These are phyloP conservation scores for Aphaenogaster ashmeadi DNA, from an alignment of 1,140 invertebrate genomes.

Conservation along the genomic window DNA sequence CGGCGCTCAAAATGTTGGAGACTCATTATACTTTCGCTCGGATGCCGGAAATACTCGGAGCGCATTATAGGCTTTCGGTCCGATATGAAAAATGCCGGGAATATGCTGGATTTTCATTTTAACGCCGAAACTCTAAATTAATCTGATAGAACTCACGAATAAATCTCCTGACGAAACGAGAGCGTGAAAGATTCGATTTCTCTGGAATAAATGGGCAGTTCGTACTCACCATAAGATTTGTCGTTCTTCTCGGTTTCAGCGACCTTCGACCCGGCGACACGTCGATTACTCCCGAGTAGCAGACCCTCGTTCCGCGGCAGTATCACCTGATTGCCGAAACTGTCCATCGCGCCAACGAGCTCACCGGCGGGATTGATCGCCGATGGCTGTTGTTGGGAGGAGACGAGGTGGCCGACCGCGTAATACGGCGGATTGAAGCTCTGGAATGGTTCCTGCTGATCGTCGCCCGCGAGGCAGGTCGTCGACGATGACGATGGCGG, in stretches of 20 bases:
- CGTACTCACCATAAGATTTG: conserved; percentile 78
- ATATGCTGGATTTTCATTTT: not conserved
- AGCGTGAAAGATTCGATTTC: not conserved
- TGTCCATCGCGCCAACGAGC: conserved; percentile 21
- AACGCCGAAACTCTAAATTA: not conserved
- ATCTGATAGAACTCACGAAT: not conserved
- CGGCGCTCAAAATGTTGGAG: not conserved
- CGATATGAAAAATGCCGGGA: not conserved
- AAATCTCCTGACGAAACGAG: not conserved
- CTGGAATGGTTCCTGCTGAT: conserved; percentile 74
- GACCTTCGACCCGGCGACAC: conserved; percentile 62
- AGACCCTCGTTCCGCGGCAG: conserved; percentile 82
- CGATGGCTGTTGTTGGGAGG: conserved; percentile 70
- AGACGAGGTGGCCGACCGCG: conserved; percentile 82
- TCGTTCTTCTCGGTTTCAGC: conserved; percentile 22
- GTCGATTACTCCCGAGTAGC: conserved; percentile 71
- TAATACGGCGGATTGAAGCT: conserved; percentile 76
- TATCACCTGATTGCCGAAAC: conserved; percentile 82
- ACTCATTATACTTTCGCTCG: not conserved
- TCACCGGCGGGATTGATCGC: conserved; percentile 1
- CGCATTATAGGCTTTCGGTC: not conserved
- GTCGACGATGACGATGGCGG: conserved; percentile 62
- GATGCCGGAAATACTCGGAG: not conserved
- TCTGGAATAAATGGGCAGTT: not conserved
- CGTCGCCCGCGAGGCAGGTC: conserved; percentile 65